A percentile compares a stretch with the other conserved stretches of the same genome.
Conservation (phyloP, 2,113 vertebrate genomes). For the Sminthopsis crassicaudata region DNA sequence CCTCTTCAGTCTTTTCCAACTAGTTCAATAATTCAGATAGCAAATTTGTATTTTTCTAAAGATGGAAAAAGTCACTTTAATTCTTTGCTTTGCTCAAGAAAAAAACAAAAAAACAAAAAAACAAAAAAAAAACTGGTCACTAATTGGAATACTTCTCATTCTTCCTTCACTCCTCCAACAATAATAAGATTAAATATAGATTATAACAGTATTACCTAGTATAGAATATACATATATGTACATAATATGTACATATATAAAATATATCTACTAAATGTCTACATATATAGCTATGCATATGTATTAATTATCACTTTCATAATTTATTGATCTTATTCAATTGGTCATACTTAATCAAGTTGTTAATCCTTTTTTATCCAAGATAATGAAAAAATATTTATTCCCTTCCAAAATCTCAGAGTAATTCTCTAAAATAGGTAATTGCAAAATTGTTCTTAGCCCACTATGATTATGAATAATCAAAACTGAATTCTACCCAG, state of each 20-base stretch:
- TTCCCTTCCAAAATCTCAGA: background rate
- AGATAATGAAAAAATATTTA: background rate
- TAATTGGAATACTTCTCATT: background rate
- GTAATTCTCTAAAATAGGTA: background rate
- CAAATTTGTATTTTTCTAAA: background rate
- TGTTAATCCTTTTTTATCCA: background rate
- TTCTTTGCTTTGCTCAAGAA: background rate
- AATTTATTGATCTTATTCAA: background rate
- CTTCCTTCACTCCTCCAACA: background rate
- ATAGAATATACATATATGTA: background rate
- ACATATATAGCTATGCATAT: background rate
- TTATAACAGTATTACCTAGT: background rate
- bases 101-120: background rate
- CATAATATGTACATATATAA: too few relatives aligned
- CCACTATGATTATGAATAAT: background rate
- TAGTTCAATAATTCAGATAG: background rate
- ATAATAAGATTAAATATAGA: background rate
- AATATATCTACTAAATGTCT: background rate
- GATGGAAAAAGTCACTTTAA: background rate
- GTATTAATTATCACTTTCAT: background rate
- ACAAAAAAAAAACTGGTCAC: background rate
- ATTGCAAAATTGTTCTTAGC: background rate
- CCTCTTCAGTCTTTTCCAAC: background rate
- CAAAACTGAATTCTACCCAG: background rate
- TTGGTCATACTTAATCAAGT: background rate